Base-by-base conservation (phyloP, 2,888 invertebrate species). In the Pemphredon lugubris region DNA sequence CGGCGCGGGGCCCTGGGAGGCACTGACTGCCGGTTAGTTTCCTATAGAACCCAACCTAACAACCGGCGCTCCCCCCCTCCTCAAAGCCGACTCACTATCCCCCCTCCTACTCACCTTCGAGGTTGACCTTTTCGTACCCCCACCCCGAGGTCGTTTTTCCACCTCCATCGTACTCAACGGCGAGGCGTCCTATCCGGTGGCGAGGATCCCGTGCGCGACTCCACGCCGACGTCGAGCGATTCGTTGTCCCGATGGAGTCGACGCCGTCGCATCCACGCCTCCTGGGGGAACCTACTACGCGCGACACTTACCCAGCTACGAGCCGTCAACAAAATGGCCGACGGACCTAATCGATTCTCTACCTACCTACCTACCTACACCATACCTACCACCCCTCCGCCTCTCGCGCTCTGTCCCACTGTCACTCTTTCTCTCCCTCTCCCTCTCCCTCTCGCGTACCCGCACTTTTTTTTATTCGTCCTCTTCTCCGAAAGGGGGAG, bases 311-410 rank as follows among this genome's bases (percentile, higher is more conserved):
- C 73, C 59, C 76, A 65, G 66, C 50, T 72, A n/a, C 51, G 73
- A 59, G 79, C 81, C 84, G 79, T 82, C 84, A 88, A 88, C 88
- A 88, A 88, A 88, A 88, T 88, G 88, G 88, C 88, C 86, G 88
- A 83, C 84, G 53, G 66, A 79, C 81, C 84, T 86, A 87, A 88
- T 88, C 88, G 88, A 88, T 88, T 86, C 83, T n/a, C 75, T 82
- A 83, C 65, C 75, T 69, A 67, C 61, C 68, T n/a, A n/a, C n/a
- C n/a, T n/a, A n/a, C n/a, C n/a, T n/a, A n/a, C n/a, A n/a, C n/a
- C n/a, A n/a, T n/a, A n/a, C n/a, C n/a, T n/a, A n/a, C n/a, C n/a
- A n/a, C n/a, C n/a, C n/a, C n/a, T n/a, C n/a, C 73, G 63, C 66
- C 67, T 7, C 26, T 26, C 26, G 26, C 68, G 54, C 50, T 39